Percentiles rank a stretch among this genome's conserved stretches.
These are phyloP conservation scores for Macquaria australasica DNA, from an alignment of 2,113 vertebrate genomes.

Conservation along the genomic window DNA sequence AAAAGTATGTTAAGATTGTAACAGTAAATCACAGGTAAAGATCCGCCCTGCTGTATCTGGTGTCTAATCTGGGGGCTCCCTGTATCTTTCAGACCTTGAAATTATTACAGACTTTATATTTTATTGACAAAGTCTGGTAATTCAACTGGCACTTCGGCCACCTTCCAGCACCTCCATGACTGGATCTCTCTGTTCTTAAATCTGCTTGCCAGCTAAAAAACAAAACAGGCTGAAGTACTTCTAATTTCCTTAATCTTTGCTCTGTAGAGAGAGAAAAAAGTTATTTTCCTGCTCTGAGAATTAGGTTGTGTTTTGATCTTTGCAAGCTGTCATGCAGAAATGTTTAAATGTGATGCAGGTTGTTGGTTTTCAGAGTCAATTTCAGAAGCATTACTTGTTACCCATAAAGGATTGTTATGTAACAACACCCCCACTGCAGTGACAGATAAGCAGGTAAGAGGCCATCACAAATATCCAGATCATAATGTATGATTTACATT, in stretches of 20 bases:
- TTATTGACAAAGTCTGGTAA: not conserved
- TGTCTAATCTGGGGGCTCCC: not conserved
- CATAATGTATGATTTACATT: conserved; percentile 54
- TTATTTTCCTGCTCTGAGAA: conserved; percentile 1
- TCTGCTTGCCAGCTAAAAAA: conserved; percentile 5
- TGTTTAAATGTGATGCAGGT: not conserved
- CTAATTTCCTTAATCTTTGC: conserved; percentile 23
- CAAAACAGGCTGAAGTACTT: not conserved
- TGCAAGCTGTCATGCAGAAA: conserved; percentile 13
- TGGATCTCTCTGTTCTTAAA: not conserved
- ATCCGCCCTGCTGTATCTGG: not conserved
- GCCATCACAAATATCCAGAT: conserved; percentile 35
- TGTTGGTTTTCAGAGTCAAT: not conserved
- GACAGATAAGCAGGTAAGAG: conserved; percentile 49
- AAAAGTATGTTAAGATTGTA: not conserved
- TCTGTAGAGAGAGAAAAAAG: not conserved
- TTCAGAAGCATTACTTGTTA: not conserved
- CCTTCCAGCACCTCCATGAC: conserved; percentile 1
- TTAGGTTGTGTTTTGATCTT: conserved; percentile 24
- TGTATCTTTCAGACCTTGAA: not conserved
- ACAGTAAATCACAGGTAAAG: not conserved
- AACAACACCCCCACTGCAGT: not conserved
- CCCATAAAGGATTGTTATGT: conserved; percentile 1
- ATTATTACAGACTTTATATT: not conserved
- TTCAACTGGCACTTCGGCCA: not conserved